Evolutionary conservation across 2,113 vertebrate genomes (phyloP), one percentile per base, ranked within the genome.

Genomic region (Poecilia latipinna): DNA sequence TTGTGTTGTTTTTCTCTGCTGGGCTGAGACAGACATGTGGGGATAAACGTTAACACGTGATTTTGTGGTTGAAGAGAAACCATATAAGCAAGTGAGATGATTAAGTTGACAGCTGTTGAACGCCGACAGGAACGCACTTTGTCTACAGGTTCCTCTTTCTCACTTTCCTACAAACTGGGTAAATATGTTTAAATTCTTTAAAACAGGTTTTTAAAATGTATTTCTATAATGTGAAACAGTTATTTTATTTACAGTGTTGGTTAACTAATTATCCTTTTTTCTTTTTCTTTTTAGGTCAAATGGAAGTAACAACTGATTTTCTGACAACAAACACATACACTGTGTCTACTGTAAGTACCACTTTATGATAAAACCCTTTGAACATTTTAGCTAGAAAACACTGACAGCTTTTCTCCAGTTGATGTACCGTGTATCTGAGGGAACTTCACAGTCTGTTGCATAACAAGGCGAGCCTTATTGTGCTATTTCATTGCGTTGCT

Each of bases 21-120:
- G n/a, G 62, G 17, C 31, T 44, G 61, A 77, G 28, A 42, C 10
- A 61, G 39, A 78, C 10, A 63, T 75, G 57, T 22, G n/a, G 26
- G 44, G 68, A 42, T 66, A 8, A 15, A n/a, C 3, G 63, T 26
- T 3, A 44, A 4, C 88, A 90, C 77, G 85, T 91, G 79, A 85
- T 68, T 74, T 26, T 86, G 88, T 86, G 89, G 88, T 88, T 63
- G 60, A 24, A 24, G 70, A 32, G 75, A 82, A 90, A 57, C 69
- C 63, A 89, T 92, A 91, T 84, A 92, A 92, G 86, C 35, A 31
- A 17, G 71, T 19, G 79, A 70, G 77, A 72, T 70, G 82, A 76
- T 70, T 37, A 42, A 51, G 17, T 31, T 15, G 44, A 39, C 65
- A 57, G 42, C 42, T 61, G 32, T n/a, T 24, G 65, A 4, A 26